Base-by-base conservation (phyloP, 2,888 invertebrate species). In the Cheilosia soror region DNA sequence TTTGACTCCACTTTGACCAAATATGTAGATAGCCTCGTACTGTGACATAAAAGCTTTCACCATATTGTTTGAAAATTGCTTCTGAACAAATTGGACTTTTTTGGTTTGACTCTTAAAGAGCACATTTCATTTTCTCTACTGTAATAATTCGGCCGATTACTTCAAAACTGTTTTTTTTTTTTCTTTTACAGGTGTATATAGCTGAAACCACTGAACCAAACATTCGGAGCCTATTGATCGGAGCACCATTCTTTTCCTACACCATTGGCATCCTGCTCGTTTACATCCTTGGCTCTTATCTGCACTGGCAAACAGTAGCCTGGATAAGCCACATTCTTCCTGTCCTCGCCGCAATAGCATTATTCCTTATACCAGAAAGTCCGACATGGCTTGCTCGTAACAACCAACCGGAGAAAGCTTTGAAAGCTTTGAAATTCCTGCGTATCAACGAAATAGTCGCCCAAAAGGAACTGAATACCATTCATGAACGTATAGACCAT, bases 141-240 rank as follows among this genome's bases (percentile, higher is more conserved):
- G 1, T 20, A 20, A 20, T 20, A 20, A 20, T 20, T 20, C 20
- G 0, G 20, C 2, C 20, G 20, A 20, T 20, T 20, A 20, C 20
- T 20, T 20, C 2, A 20, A 20, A 20, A 20, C 0, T 20, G 20
- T 0, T 20, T 1, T n/a, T 25, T 58, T 58, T 27, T 7, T 76
- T 63, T 71, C 82, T 88, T 88, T 89, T 91, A 1, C 91, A 96
- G 96, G 95, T 96, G 3, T 94, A 96, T 87, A 93, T 96, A 83
- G 95, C 96, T 4, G 96, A 96, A 92, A 95, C 95, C 83, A 94
- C 96, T 2, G 96, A 96, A 88, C 95, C 96, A 27, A 94, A 94
- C 88, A 90, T 96, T 20, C 93, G 96, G 77, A 95, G 96, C 4
- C 91, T 94, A 62, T 93, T 96, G 9, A 94, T 95, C 33, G 95